These are phyloP conservation scores for Bos javanicus DNA, from an alignment of 2,113 vertebrate genomes.

Conservation along the genomic window DNA sequence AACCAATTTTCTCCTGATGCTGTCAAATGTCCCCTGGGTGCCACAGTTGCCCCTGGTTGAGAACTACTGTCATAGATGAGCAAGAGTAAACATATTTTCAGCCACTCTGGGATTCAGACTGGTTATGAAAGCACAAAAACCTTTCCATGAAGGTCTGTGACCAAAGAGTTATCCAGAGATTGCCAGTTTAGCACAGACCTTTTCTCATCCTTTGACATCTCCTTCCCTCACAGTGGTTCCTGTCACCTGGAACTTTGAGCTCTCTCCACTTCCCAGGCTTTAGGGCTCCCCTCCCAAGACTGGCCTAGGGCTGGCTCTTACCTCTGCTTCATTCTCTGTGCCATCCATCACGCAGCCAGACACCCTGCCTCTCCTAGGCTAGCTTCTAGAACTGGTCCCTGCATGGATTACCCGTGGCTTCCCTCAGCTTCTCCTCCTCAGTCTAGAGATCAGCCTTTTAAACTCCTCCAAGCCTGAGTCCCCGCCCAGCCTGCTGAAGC, in stretches of 20 bases:
- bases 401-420: background rate
- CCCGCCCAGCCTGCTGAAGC: accelerated
- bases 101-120: background rate
- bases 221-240: too few species aligned
- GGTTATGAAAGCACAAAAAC: background rate
- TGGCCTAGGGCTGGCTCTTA: background rate
- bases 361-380: background rate
- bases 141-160: background rate
- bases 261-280: background rate
- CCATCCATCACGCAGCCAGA: background rate
- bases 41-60: background rate
- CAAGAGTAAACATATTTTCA: background rate
- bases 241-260: background rate
- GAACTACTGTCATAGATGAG: background rate
- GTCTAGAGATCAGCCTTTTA: background rate
- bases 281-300: background rate
- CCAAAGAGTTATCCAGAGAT: background rate
- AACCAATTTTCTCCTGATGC: background rate
- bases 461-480: background rate
- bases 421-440: background rate
- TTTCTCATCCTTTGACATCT: background rate
- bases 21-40: too few species aligned
- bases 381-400: background rate
- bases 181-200: background rate
- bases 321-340: background rate